Evolutionary conservation across 2,113 vertebrate genomes (phyloP).

Genomic region (Thryonomys swinderianus): DNA sequence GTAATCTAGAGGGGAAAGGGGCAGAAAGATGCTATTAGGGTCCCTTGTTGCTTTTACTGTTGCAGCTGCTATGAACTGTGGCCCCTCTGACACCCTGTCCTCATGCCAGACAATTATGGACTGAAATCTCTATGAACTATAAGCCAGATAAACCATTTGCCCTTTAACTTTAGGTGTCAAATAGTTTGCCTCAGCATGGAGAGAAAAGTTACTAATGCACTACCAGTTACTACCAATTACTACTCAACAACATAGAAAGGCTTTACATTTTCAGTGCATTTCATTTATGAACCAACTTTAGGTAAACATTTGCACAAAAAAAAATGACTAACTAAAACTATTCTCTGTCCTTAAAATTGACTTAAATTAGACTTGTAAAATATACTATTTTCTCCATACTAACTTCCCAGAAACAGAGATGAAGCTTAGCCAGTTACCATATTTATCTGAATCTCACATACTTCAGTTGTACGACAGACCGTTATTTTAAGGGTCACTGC

Average conservation of each 20-base stretch:
- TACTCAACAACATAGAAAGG: not conserved
- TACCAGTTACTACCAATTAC: not conserved
- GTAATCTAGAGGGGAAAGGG: too few species aligned
- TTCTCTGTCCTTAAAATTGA: not conserved
- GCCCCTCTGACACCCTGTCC: too few species aligned
- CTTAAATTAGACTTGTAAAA: conserved; percentile 25
- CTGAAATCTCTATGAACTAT: too few species aligned
- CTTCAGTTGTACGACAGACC: not conserved
- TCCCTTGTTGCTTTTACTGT: too few species aligned
- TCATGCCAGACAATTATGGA: too few species aligned
- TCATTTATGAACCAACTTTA: conserved; percentile 2
- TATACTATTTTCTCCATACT: not conserved
- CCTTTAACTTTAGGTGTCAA: too few species aligned
- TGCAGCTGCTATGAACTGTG: too few species aligned
- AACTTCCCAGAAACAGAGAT: not conserved
- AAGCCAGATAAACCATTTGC: too few species aligned
- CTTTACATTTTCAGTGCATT: not conserved
- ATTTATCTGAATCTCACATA: not conserved
- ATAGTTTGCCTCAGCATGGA: too few species aligned
- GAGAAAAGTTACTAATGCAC: too few species aligned
- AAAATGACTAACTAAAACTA: not conserved
- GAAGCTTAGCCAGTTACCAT: not conserved
- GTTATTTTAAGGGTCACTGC: not conserved
- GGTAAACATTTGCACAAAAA: not conserved
- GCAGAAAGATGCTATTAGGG: too few species aligned